Conservation (phyloP, 2,888 invertebrate species). For the Ganaspis brasiliensis region DNA sequence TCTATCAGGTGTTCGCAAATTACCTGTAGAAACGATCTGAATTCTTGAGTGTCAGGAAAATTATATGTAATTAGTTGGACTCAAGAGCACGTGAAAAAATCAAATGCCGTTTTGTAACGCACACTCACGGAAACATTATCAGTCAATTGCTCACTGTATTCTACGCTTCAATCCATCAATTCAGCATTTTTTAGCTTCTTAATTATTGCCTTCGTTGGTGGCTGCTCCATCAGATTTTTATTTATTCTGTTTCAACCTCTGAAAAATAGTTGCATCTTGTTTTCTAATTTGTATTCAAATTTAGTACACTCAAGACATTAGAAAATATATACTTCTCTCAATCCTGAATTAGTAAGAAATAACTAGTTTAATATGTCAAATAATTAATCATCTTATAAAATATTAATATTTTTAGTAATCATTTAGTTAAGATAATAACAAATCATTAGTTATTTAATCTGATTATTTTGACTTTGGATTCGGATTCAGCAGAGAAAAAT, state of each 20-base stretch:
- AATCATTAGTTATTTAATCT: too few species aligned
- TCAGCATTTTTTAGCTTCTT: constrained; percentile 18
- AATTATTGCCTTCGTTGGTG: constrained; percentile 30
- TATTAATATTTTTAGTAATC: too few species aligned
- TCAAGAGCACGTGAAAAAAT: constrained; percentile 20
- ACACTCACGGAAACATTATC: constrained; percentile 9
- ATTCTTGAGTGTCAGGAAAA: constrained; percentile 44
- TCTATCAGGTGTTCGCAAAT: constrained; percentile 28
- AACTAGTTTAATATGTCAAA: too few species aligned
- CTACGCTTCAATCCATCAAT: constrained; percentile 34
- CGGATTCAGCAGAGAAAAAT: too few species aligned
- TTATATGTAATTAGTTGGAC: constrained; percentile 39
- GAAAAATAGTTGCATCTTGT: not conserved
- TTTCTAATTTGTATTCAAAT: not conserved
- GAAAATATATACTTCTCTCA: too few species aligned
- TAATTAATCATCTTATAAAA: too few species aligned
- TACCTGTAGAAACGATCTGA: constrained; percentile 39
- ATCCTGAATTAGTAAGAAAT: too few species aligned
- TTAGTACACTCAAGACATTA: too few species aligned
- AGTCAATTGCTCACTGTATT: constrained; percentile 36
- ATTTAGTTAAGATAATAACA: too few species aligned
- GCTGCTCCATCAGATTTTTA: constrained; percentile 1
- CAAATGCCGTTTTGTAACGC: constrained; percentile 33
- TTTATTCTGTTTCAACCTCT: not conserved
- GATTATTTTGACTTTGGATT: too few species aligned